Percentiles rank a stretch among this genome's conserved stretches.
Evolutionary conservation across 2,888 invertebrate species (phyloP).

Genomic region (Bombyx huttoni): DNA sequence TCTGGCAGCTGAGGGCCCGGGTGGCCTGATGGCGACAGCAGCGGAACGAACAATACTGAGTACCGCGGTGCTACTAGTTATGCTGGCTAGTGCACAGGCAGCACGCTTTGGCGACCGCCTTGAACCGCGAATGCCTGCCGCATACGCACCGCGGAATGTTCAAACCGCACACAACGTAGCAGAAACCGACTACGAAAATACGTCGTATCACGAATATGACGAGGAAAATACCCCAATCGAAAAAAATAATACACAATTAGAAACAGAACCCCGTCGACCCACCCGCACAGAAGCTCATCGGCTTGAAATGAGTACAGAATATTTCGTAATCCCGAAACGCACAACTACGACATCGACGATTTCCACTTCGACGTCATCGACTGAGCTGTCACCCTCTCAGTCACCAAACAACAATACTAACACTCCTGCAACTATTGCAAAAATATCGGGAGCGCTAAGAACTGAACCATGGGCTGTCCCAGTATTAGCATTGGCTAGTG

Average conservation of each 20-base stretch:
- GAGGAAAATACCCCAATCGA: conserved; percentile 30
- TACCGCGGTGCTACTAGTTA: conserved; percentile 40
- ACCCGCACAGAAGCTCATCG: conserved; percentile 65
- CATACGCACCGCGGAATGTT: conserved; percentile 47
- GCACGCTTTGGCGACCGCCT: conserved; percentile 57
- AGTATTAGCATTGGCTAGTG: conserved; percentile 85
- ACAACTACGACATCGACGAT: conserved; percentile 35
- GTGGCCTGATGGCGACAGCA: conserved; percentile 52
- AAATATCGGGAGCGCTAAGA: conserved; percentile 60
- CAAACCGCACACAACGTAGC: conserved; percentile 29
- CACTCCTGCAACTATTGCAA: conserved; percentile 24
- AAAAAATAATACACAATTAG: conserved; percentile 25
- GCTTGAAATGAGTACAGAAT: conserved; percentile 88
- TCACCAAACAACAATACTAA: conserved; percentile 16
- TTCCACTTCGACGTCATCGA: conserved; percentile 39
- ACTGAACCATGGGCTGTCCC: conserved; percentile 93
- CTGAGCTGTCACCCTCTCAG: conserved; percentile 7
- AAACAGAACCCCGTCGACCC: conserved; percentile 42
- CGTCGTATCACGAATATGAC: conserved; percentile 46
- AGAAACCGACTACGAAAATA: conserved; percentile 41
- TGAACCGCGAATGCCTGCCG: conserved; percentile 52
- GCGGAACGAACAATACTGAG: conserved; percentile 43
- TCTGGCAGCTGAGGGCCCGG: conserved; percentile 48
- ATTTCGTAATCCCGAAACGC: conserved; percentile 81
- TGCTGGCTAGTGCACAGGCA: conserved; percentile 31